Conservation (phyloP, 2,888 invertebrate species). For the Coecobrya sp. region DNA sequence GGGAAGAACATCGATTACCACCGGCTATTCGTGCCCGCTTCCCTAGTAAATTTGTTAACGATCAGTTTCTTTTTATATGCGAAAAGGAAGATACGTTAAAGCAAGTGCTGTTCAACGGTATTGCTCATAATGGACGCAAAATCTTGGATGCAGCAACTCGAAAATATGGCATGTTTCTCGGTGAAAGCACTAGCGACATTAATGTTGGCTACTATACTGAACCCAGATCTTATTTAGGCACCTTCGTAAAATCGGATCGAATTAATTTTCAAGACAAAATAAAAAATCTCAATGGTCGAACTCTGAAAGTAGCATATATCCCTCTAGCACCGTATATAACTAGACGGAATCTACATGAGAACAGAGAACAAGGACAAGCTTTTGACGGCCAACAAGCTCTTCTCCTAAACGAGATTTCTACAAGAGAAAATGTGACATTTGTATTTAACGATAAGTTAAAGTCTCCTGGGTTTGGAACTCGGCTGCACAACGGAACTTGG, state of each 20-base stretch:
- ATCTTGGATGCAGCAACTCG: neutral
- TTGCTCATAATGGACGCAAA: neutral
- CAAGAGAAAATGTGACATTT: conserved; percentile 36
- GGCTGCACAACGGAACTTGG: conserved; percentile 36
- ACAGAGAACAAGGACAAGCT: neutral
- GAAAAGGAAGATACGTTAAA: neutral
- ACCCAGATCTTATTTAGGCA: neutral
- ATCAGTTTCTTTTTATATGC: conserved; percentile 17
- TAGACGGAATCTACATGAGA: neutral
- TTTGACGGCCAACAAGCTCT: conserved; percentile 11
- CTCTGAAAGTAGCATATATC: neutral
- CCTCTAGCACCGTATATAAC: neutral
- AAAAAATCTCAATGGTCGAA: conserved; percentile 22
- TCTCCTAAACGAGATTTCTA: conserved; percentile 43
- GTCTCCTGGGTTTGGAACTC: conserved; percentile 38
- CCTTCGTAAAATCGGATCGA: neutral
- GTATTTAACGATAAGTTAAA: neutral
- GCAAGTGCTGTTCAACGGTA: neutral
- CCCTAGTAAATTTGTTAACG: neutral
- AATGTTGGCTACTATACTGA: neutral
- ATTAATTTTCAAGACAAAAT: neutral
- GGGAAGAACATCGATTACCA: neutral
- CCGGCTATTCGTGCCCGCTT: neutral
- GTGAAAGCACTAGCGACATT: neutral
- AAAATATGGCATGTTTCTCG: conserved; percentile 26